A percentile compares a stretch with the other conserved stretches of the same genome.
Conservation (phyloP, 2,113 vertebrate species). For the Leuciscus idus region DNA sequence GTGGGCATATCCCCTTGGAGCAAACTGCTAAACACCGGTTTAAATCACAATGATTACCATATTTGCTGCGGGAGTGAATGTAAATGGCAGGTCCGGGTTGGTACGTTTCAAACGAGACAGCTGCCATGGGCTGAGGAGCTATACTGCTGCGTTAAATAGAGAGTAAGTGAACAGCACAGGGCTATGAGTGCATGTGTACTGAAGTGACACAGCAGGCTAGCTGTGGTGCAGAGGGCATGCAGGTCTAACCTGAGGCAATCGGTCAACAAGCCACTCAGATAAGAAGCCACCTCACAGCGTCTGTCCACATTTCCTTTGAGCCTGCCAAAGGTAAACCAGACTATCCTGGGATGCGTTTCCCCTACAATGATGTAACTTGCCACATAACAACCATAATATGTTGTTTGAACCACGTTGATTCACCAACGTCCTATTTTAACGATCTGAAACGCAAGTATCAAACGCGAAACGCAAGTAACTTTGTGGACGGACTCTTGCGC, state of each 20-base stretch:
- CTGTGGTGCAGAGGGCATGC: background rate
- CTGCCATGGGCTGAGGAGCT: constrained; percentile 18
- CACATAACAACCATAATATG: no score
- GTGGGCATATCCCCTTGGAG: constrained; percentile 30
- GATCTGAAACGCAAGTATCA: no score
- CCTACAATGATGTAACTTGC: no score
- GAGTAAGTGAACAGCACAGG: background rate
- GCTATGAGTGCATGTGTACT: background rate
- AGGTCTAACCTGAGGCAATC: background rate
- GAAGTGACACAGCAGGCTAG: constrained; percentile 2
- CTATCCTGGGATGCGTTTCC: background rate
- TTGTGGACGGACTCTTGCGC: no score
- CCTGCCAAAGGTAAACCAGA: background rate
- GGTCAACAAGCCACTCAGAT: constrained; percentile 23
- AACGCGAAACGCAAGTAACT: no score
- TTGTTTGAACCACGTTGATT: no score
- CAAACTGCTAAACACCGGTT: constrained; percentile 30
- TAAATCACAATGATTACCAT: constrained; percentile 50
- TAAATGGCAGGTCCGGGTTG: constrained; percentile 20
- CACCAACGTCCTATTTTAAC: no score
- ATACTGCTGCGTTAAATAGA: constrained; percentile 18
- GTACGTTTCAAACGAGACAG: background rate
- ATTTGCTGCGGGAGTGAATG: constrained; percentile 21
- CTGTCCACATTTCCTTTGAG: constrained; percentile 25
- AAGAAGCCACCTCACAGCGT: background rate